Percentiles rank a stretch among this genome's conserved stretches.
Evolutionary conservation across 2,797 vertebrate species (phyloP).

Genomic region (Ibycter americanus): DNA sequence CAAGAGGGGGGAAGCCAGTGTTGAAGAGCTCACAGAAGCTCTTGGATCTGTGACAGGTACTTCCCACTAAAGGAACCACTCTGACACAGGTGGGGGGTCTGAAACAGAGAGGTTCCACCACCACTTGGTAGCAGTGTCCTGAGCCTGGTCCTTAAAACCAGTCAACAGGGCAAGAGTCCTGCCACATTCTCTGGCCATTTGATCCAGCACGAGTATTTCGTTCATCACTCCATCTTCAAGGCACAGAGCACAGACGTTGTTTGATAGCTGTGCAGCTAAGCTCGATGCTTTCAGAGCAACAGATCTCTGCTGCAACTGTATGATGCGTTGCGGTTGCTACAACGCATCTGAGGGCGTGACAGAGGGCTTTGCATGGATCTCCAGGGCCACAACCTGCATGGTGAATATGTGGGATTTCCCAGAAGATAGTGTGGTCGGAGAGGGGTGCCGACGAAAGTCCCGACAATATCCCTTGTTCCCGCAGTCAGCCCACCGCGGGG

Average conservation of each 20-base stretch:
- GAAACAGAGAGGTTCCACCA: not conserved
- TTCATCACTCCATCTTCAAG: not conserved
- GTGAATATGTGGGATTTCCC: not conserved
- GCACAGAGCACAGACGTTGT: rapidly evolving
- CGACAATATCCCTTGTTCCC: not conserved
- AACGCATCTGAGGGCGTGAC: not conserved
- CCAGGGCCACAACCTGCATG: not conserved
- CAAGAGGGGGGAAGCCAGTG: not conserved
- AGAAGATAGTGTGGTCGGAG: not conserved
- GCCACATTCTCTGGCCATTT: not conserved
- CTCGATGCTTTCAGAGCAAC: not conserved
- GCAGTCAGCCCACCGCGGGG: not conserved
- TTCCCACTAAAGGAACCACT: not conserved
- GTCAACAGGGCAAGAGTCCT: not conserved
- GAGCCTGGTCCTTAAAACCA: not conserved
- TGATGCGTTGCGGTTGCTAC: not conserved
- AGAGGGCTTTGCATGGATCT: not conserved
- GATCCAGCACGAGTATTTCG: not conserved
- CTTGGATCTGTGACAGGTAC: not conserved
- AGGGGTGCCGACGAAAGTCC: not conserved
- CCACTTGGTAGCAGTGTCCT: not conserved
- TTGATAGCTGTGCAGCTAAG: not conserved
- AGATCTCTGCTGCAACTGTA: not conserved
- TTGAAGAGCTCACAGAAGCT: not conserved
- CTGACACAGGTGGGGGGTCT: not conserved